Percentiles rank a stretch among this genome's conserved stretches.
phyloP scores from a whole-genome alignment of 2,113 vertebrate species.

The Notarius lentiginosus region DNA sequence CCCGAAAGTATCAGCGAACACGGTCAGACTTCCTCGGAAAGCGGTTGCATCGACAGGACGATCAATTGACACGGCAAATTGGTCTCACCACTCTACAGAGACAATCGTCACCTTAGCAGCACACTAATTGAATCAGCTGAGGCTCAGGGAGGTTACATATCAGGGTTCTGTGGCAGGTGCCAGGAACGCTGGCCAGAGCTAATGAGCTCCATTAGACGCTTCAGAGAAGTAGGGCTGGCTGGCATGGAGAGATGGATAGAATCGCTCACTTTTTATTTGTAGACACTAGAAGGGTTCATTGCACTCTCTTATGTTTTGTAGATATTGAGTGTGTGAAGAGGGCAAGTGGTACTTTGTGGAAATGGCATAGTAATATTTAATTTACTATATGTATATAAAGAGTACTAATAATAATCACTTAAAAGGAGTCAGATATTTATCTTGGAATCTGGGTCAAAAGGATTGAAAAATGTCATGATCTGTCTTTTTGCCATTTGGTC shows the following conservation, averaged over 20 bases:
- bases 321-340: constrained; percentile 4
- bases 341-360: not conserved
- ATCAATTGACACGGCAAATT: constrained; percentile 73
- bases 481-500: not conserved
- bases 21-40: constrained; percentile 58
- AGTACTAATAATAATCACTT: not conserved
- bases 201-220: constrained; percentile 69
- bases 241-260: constrained; percentile 30
- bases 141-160: constrained; percentile 64
- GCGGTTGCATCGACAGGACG: constrained; percentile 57
- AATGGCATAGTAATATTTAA: not conserved
- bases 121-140: constrained; percentile 71
- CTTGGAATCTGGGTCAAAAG: not conserved
- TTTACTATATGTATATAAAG: not conserved
- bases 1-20: constrained; percentile 75
- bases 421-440: not conserved
- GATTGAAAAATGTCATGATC: not conserved
- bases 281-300: constrained; percentile 28
- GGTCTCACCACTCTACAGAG: constrained; percentile 45
- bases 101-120: constrained; percentile 64
- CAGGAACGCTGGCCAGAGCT: constrained; percentile 66
- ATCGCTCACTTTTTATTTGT: constrained; percentile 54
- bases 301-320: not conserved
- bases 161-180: constrained; percentile 59
- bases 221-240: constrained; percentile 34